These are phyloP conservation scores for Myathropa florea DNA, from an alignment of 2,888 invertebrate genomes.

Conservation along the genomic window DNA sequence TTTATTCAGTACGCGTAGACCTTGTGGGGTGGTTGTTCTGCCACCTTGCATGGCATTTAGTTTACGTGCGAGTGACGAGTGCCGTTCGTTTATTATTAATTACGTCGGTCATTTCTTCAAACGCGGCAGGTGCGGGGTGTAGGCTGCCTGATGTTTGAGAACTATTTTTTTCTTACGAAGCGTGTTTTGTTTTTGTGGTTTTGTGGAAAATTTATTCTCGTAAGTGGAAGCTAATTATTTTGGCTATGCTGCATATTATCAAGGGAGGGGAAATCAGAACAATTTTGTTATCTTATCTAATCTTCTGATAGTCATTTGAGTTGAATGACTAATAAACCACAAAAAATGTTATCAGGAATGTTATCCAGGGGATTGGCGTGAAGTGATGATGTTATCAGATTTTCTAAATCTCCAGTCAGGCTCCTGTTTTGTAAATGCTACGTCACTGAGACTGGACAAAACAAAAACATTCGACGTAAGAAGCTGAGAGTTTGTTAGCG, in stretches of 20 bases:
- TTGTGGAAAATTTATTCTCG: too few relatives aligned
- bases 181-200: too few relatives aligned
- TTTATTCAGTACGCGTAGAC: constrained; percentile 9
- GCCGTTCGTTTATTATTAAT: constrained; percentile 2
- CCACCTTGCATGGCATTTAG: constrained; percentile 16
- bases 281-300: not conserved
- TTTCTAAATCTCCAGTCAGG: not conserved
- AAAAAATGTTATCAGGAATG: too few relatives aligned
- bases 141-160: too few relatives aligned
- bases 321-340: not conserved
- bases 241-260: not conserved
- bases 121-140: not conserved
- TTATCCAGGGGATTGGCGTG: too few relatives aligned
- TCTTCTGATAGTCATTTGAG: not conserved
- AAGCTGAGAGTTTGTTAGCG: too few relatives aligned
- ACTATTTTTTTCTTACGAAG: too few relatives aligned
- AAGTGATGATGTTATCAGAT: not conserved
- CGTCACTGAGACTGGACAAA: too few relatives aligned
- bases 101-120: not conserved
- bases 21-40: constrained; percentile 23
- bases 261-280: not conserved
- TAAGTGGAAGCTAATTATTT: not conserved
- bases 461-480: too few relatives aligned
- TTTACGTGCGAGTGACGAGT: not conserved
- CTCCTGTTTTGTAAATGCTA: not conserved